A percentile compares a stretch with the other conserved stretches of the same genome.
Evolutionary conservation across 2,113 vertebrate genomes (phyloP).

Genomic region (Eira barbara): DNA sequence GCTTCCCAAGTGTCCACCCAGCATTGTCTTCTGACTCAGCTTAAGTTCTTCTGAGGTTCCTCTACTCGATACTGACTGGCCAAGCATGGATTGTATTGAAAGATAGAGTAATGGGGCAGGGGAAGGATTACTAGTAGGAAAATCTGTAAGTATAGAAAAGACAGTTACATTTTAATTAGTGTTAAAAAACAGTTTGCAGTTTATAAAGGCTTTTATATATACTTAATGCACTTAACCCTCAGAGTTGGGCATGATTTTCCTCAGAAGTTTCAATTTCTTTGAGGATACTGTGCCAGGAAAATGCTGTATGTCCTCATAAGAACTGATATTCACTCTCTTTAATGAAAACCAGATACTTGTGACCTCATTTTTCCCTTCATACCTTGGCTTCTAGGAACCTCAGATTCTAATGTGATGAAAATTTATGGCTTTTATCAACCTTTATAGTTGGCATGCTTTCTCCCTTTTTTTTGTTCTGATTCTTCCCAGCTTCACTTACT

Average conservation of each 20-base stretch:
- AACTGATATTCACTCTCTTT: background rate
- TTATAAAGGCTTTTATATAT: background rate
- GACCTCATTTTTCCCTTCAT: background rate
- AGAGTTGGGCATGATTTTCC: background rate
- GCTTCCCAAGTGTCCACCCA: background rate
- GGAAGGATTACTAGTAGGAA: background rate
- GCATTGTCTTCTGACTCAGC: background rate
- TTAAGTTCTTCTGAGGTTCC: background rate
- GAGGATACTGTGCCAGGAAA: background rate
- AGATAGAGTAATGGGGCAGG: background rate
- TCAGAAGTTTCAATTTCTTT: background rate
- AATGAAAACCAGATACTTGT: background rate
- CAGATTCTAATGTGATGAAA: background rate
- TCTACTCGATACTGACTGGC: background rate
- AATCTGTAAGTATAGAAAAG: background rate
- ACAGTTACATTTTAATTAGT: background rate
- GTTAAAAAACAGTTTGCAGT: background rate
- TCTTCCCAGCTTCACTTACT: background rate
- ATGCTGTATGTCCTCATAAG: background rate
- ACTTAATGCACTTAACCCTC: background rate
- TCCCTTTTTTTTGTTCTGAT: background rate
- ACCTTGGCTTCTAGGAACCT: background rate
- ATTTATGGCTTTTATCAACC: background rate
- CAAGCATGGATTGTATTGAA: background rate
- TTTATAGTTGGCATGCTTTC: background rate